phyloP scores from a whole-genome alignment of 1,140 invertebrate species.

The Lucilia sericata region DNA sequence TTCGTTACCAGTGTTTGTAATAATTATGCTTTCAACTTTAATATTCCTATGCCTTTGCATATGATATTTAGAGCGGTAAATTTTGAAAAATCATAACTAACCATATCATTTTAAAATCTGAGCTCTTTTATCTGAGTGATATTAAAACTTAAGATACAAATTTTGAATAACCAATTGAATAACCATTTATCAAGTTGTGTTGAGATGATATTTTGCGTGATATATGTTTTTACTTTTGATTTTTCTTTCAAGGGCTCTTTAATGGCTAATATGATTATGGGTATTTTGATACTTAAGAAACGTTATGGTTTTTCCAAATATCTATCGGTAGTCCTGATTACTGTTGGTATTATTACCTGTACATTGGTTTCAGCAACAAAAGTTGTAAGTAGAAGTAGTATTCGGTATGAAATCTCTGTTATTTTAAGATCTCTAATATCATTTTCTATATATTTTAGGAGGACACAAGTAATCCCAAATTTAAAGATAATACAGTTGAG shows the following conservation, averaged over 20 bases:
- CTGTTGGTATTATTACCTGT: conserved; percentile 89
- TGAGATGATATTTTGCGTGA: neutral
- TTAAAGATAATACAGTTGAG: conserved; percentile 64
- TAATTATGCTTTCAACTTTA: conserved; percentile 96
- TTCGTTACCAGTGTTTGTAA: conserved; percentile 94
- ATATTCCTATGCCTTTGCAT: conserved; percentile 97
- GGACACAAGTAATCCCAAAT: conserved; percentile 67
- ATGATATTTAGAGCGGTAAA: conserved; percentile 98
- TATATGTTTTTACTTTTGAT: neutral
- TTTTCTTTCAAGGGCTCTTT: conserved; percentile 83
- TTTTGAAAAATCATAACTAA: conserved; percentile 68
- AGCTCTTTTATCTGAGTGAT: no score
- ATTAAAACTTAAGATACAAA: no score
- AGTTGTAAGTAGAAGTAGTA: conserved; percentile 69
- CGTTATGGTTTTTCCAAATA: conserved; percentile 89
- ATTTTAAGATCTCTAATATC: neutral
- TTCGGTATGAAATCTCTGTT: no score
- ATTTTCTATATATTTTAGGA: conserved; percentile 49
- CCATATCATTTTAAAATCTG: no score
- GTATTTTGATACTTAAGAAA: conserved; percentile 89
- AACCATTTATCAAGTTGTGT: no score
- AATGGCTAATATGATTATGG: conserved; percentile 97
- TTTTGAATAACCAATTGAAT: no score
- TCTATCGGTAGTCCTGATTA: conserved; percentile 92
- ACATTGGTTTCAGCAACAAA: conserved; percentile 88